Percentiles rank a stretch among this genome's conserved stretches.
Evolutionary conservation across 2,113 vertebrate genomes (phyloP).

Genomic region (Nyctibius bracteatus): DNA sequence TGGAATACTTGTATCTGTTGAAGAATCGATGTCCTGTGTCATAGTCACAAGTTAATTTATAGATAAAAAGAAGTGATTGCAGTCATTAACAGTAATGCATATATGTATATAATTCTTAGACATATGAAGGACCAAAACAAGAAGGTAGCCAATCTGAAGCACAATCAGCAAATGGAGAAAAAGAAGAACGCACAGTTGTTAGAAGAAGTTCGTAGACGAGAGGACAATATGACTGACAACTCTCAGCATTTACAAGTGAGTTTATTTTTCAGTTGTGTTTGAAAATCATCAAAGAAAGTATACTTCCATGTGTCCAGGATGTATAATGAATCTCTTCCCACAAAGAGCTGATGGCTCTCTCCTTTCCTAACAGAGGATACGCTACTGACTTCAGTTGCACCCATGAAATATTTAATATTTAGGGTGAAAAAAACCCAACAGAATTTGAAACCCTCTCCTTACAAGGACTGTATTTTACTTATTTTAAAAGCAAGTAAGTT

Average conservation of each 20-base stretch:
- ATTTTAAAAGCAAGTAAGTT: neutral
- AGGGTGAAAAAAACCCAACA: neutral
- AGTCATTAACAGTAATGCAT: neutral
- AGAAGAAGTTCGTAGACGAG: slow-evolving; percentile 81
- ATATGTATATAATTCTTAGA: slow-evolving; percentile 73
- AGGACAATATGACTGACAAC: slow-evolving; percentile 82
- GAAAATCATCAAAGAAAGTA: neutral
- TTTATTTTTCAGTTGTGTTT: neutral
- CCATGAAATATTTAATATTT: neutral
- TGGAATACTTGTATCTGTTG: neutral
- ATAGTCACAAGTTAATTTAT: neutral
- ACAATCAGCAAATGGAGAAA: slow-evolving; percentile 84
- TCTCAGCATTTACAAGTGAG: slow-evolving; percentile 87
- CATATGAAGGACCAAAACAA: slow-evolving; percentile 92
- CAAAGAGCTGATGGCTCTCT: neutral
- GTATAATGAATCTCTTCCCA: neutral
- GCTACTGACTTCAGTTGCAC: neutral
- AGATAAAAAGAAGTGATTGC: neutral
- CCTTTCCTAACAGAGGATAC: neutral
- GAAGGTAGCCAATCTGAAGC: slow-evolving; percentile 89
- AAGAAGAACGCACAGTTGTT: slow-evolving; percentile 83
- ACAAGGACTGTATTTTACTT: neutral
- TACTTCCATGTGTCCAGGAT: neutral
- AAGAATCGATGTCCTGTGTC: neutral
- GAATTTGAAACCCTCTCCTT: neutral